Base-by-base conservation (phyloP, 2,113 vertebrate genomes). In the Pseudolaguvia tuberculata region DNA sequence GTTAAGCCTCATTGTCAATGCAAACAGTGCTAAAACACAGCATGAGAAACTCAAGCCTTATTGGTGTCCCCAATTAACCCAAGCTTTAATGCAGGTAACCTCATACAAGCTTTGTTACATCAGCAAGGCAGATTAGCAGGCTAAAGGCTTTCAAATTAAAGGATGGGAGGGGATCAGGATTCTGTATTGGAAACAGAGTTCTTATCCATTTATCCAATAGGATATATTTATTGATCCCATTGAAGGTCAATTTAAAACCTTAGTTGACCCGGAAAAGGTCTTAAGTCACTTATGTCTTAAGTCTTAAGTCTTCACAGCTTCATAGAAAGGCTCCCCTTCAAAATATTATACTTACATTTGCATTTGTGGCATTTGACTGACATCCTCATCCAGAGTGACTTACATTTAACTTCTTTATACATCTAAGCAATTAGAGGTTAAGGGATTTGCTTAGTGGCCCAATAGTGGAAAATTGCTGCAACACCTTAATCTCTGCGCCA, bases 161-260 rank as follows among this genome's bases (percentile, higher is more conserved):
- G 76, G 80, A 47, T 15, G 79, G 75, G 52, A 72, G 69, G 8
- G 29, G 59, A 14, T 29, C 59, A 77, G 85, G 84, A 51, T 78
- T 72, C 84, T 78, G 80, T 74, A 73, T 15, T 14, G 42, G 48
- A 65, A 59, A 62, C 65, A 69, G 77, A 25, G 59, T 79, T 73
- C 71, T 88, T 87, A 90, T 91, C 90, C 82, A 7, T 67, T 91
- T 90, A 89, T 85, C 81, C 84, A 86, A 81, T 84, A 66, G 87
- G 80, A 85, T 67, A 57, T 86, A 87, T 87, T 85, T 72, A 86
- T 76, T 84, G 81, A 89, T 83, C 84, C 81, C 63, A 86, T 89
- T 87, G 88, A 48, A 76, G 78, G 79, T 76, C 81, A 77, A 82
- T 80, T 84, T 74, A 35, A 61, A 51, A 68, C 42, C 56, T 55